Evolutionary conservation across 1,140 invertebrate genomes (phyloP).

Genomic region (Leptoteleia sp.): DNA sequence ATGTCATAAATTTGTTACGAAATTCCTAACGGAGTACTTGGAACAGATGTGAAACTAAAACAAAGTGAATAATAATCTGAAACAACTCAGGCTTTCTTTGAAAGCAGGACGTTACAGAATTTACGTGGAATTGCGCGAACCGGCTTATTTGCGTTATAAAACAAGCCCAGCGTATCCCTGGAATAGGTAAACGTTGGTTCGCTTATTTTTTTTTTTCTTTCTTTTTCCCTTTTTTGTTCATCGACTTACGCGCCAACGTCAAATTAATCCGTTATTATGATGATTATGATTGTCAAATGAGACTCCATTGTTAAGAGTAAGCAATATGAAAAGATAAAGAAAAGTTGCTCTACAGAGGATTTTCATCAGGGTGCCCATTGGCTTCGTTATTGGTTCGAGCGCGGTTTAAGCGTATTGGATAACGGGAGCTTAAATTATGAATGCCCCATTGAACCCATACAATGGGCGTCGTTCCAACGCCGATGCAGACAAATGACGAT

Average conservation of each 20-base stretch:
- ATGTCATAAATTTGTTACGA: no score
- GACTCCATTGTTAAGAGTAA: constrained; percentile 37
- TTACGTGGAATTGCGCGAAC: background rate
- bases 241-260: constrained; percentile 1
- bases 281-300: constrained; percentile 50
- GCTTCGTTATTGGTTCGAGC: constrained; percentile 68
- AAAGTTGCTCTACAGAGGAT: constrained; percentile 42
- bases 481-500: constrained; percentile 67
- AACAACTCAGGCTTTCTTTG: no score
- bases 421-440: constrained; percentile 70
- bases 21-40: no score
- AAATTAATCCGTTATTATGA: constrained; percentile 44
- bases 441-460: constrained; percentile 65
- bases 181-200: no score
- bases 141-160: background rate
- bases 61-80: no score
- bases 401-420: constrained; percentile 68
- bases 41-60: no score
- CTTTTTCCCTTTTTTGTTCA: background rate
- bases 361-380: constrained; percentile 63
- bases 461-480: constrained; percentile 64
- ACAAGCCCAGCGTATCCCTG: no score
- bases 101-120: background rate
- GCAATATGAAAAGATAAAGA: constrained; percentile 52
- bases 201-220: no score